Conservation (phyloP, 2,113 vertebrate species). For the Hiodon alosoides region DNA sequence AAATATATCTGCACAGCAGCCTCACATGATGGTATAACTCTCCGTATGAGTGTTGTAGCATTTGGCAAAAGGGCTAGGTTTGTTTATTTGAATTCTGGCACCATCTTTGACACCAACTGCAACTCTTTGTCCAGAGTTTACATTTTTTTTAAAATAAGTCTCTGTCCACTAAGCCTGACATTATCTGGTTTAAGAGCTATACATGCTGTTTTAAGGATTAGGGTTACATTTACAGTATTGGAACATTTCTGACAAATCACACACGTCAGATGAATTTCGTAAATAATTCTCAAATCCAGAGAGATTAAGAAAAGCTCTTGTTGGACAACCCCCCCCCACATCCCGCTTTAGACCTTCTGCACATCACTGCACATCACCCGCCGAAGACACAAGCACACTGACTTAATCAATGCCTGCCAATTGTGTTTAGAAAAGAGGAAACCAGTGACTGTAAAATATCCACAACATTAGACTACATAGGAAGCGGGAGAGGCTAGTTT, state of each 20-base stretch:
- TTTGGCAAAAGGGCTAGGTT: background rate
- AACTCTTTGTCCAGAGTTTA: background rate
- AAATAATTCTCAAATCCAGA: slow-evolving; percentile 16
- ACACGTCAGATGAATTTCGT: background rate
- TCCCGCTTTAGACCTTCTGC: background rate
- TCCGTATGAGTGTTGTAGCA: background rate
- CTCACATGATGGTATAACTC: background rate
- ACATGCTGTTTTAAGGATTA: background rate
- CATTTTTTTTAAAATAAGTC: background rate
- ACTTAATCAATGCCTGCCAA: no score
- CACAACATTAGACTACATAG: no score
- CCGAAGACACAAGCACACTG: no score
- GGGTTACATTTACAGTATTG: slow-evolving; percentile 4
- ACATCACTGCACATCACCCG: background rate
- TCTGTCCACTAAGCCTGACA: background rate
- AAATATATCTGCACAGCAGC: background rate
- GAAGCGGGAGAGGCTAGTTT: no score
- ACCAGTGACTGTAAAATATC: background rate
- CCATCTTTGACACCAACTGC: slow-evolving; percentile 1
- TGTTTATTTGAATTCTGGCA: background rate
- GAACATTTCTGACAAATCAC: slow-evolving; percentile 11
- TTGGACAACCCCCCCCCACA: background rate
- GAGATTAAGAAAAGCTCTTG: slow-evolving; percentile 4
- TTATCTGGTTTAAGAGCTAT: background rate
- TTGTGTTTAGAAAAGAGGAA: background rate